Evolutionary conservation across 2,797 vertebrate species (phyloP).

Genomic region (Helarctos malayanus): DNA sequence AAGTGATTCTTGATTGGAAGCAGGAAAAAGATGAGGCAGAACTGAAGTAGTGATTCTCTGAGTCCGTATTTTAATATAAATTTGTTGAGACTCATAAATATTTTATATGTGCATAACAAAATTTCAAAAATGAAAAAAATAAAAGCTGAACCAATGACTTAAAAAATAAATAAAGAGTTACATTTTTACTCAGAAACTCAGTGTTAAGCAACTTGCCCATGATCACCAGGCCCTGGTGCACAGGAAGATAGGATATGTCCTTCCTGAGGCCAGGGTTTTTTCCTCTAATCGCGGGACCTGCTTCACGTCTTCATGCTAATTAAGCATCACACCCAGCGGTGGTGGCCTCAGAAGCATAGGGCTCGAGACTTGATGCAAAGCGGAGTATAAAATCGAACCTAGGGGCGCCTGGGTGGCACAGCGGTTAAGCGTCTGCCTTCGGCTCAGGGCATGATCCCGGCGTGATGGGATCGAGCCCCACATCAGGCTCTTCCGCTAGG

Average conservation of each 20-base stretch:
- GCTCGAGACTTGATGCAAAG: neutral
- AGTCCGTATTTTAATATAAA: neutral
- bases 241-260: neutral
- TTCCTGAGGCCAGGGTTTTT: neutral
- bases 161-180: neutral
- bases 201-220: neutral
- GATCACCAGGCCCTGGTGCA: neutral
- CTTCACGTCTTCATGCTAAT: neutral
- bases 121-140: neutral
- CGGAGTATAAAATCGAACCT: neutral
- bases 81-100: neutral
- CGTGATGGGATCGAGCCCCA: too few species aligned
- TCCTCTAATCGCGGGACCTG: neutral
- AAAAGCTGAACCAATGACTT: neutral
- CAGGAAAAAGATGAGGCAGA: neutral
- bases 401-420: too few species aligned
- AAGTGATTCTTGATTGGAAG: neutral
- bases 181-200: neutral
- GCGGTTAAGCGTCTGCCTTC: too few species aligned
- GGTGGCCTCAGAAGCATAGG: neutral
- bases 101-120: neutral
- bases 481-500: too few species aligned
- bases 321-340: neutral
- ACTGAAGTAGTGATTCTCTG: neutral
- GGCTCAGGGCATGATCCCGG: too few species aligned